Evolutionary conservation across 2,797 vertebrate species (phyloP).

Genomic region (Xyrichtys novacula): DNA sequence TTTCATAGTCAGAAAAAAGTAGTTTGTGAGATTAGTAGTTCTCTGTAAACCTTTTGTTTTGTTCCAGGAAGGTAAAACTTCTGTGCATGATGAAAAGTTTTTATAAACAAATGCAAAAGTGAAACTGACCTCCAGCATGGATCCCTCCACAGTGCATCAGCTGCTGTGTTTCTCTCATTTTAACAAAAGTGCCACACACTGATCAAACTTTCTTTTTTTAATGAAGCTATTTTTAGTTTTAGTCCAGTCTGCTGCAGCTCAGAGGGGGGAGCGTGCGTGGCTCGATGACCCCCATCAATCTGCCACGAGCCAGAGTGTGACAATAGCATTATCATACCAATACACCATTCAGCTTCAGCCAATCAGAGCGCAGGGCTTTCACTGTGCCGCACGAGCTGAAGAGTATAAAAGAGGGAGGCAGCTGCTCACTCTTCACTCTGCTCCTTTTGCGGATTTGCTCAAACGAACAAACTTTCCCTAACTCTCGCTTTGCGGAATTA

Average conservation of each 20-base stretch:
- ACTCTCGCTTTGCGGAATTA: slow-evolving; percentile 54
- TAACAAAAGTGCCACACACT: slow-evolving; percentile 3
- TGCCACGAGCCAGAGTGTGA: slow-evolving; percentile 84
- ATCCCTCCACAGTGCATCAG: not conserved
- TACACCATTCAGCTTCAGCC: slow-evolving; percentile 72
- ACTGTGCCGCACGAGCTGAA: slow-evolving; percentile 66
- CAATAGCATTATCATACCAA: slow-evolving; percentile 87
- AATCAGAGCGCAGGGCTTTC: slow-evolving; percentile 78
- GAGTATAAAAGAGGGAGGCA: slow-evolving; percentile 68
- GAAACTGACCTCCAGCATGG: not conserved
- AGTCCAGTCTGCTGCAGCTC: slow-evolving; percentile 8
- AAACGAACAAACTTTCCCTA: not conserved
- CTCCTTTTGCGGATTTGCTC: slow-evolving; percentile 61
- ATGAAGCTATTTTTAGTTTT: slow-evolving; percentile 63
- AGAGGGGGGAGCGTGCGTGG: slow-evolving; percentile 46
- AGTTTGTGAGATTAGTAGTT: too few species aligned
- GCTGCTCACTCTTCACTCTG: slow-evolving; percentile 15
- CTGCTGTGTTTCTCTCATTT: not conserved
- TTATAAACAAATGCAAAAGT: not conserved
- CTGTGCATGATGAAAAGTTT: not conserved
- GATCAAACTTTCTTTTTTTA: slow-evolving; percentile 21
- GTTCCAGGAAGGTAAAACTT: not conserved
- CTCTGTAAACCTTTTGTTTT: fast-evolving
- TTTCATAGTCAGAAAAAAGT: not conserved
- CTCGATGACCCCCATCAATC: slow-evolving; percentile 82